Evolutionary conservation across 2,888 invertebrate species (phyloP), one percentile per base, ranked within the genome.

Genomic region (Entomobrya multifasciata): DNA sequence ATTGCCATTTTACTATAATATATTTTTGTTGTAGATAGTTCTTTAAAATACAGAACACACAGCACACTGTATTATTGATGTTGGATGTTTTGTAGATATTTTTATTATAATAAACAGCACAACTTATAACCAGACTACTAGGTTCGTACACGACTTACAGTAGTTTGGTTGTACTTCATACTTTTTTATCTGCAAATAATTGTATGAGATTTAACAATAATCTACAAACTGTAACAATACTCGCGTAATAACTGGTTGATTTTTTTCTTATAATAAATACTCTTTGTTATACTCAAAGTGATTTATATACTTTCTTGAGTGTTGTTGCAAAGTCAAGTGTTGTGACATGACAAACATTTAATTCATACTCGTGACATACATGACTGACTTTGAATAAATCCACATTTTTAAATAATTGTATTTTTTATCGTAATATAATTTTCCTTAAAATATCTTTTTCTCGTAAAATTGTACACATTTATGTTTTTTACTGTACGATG

Each of bases 1-100:
- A 77, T 62, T 78, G 78, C 78, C 62, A 44, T 78, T 78, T 41
- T 78, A 78, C 60, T 78, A 78, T 76, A 49, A 8, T 76, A 62
- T 41, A 17, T 47, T 78, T 25, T 27, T 57, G 41, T 41, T 36
- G 67, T 60, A 67, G 27, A 57, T 52, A n/a, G n/a, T 55, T 55
- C 17, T 72, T 27, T 70, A n/a, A n/a, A 67, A 25, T 57, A 25
- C 25, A 57, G 57, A 57, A 57, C 57, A 57, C 57, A 17, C 55
- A 57, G 30, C 15, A 30, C 27, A 30, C 15, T 4, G 15, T 55
- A 11, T 3, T 55, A n/a, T n/a, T n/a, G n/a, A n/a, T n/a, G n/a
- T n/a, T n/a, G n/a, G n/a, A n/a, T n/a, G n/a, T n/a, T n/a, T n/a
- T n/a, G n/a, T n/a, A n/a, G n/a, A n/a, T n/a, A n/a, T 62, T 15